Base-by-base conservation (phyloP, 23 tunicate species). In the Pegea sp. region DNA sequence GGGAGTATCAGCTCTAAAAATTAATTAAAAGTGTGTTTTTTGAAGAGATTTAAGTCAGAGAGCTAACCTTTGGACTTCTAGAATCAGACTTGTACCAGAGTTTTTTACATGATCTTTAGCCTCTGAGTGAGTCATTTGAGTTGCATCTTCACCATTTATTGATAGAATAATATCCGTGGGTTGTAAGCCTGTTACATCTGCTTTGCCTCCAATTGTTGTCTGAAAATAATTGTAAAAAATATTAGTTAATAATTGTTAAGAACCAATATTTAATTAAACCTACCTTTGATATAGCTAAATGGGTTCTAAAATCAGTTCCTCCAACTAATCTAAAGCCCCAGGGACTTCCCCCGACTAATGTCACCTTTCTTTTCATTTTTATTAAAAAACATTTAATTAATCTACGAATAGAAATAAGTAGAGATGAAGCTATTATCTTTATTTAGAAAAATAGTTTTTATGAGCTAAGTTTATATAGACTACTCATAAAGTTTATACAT, bases 321-420 rank as follows among this genome's bases (percentile, higher is more conserved):
- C 99, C 99, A 24, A 67, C 76, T 27, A 91, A 51, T 24, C 99
- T 59, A 43, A 91, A 78, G 42, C 99, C 99, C 99, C 99, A 91
- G 24, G 99, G 99, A 59, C 99, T 72, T 6, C 99, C 99, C 18
- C 99, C 99, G 22, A 23, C 38, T 24, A 91, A 54, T n/a, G 84
- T 81, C 31, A 81, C 84, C 23, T 30, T 30, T 5, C 57, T 49
- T 7, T 53, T 50, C 88, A 76, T 76, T 4, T 57, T 65, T 11
- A 60, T 29, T 38, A 50, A 50, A 11, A 18, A 13, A 6, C 56
- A n/a, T n/a, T n/a, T n/a, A n/a, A n/a, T n/a, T n/a, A n/a, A n/a
- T n/a, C n/a, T n/a, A n/a, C n/a, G n/a, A n/a, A n/a, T n/a, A n/a
- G n/a, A n/a, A n/a, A n/a, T n/a, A n/a, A n/a, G n/a, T n/a, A n/a